Percentiles rank a stretch among this genome's conserved stretches.
phyloP scores from a whole-genome alignment of 2,888 invertebrate genomes.

The Chironomus riparius region DNA sequence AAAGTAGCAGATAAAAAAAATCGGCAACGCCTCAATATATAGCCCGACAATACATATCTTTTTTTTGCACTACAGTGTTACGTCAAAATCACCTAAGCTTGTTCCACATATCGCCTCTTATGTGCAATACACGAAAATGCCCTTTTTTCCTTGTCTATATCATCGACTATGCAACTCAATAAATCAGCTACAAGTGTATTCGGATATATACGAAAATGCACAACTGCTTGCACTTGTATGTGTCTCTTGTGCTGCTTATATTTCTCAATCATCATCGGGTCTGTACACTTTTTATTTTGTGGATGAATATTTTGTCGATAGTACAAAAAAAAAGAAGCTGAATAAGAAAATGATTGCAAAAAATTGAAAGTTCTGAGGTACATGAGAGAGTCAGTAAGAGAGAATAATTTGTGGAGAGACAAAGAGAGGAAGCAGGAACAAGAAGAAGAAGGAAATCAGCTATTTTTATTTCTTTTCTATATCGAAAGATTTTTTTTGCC shows the following conservation, averaged over 20 bases:
- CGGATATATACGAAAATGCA: neutral
- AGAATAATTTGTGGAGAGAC: neutral
- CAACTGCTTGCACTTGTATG: neutral
- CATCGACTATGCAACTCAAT: constrained; percentile 6
- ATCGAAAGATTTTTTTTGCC: neutral
- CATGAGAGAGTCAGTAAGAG: neutral
- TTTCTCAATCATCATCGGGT: neutral
- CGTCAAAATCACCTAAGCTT: constrained; percentile 13
- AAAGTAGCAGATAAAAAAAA: constrained; percentile 7
- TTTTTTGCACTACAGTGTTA: neutral
- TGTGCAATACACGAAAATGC: neutral
- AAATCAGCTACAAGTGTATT: neutral
- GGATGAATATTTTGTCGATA: neutral
- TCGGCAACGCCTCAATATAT: constrained; percentile 23
- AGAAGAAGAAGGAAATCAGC: neutral
- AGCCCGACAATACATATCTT: neutral
- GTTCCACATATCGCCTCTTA: neutral
- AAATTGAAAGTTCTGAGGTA: neutral
- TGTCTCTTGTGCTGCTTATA: neutral
- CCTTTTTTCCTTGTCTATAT: neutral
- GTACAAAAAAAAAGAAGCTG: neutral
- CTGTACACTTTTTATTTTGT: neutral
- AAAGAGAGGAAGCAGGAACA: neutral
- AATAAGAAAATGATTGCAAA: neutral
- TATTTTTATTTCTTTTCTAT: constrained; percentile 14